A percentile compares a stretch with the other conserved stretches of the same genome.
phyloP scores from a whole-genome alignment of 2,888 invertebrate genomes.

The Pycnomerus fuliginosus region DNA sequence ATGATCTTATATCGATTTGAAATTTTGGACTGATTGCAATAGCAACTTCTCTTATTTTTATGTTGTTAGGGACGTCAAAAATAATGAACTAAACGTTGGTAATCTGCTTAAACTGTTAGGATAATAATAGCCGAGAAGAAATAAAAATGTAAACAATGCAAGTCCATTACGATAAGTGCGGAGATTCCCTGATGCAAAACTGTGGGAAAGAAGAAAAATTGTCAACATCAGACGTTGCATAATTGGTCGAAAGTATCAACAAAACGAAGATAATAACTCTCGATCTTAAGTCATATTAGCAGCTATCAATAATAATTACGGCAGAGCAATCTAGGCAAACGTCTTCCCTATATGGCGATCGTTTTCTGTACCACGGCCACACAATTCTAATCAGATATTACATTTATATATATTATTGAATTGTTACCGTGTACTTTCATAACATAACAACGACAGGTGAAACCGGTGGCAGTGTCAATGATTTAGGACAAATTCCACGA shows the following conservation, averaged over 20 bases:
- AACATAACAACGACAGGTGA: conserved; percentile 34
- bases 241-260: conserved; percentile 17
- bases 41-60: no score
- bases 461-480: conserved; percentile 23
- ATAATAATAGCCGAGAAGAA: no score
- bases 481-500: conserved; percentile 33
- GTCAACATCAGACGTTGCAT: conserved; percentile 6
- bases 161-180: no score
- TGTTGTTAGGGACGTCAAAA: no score
- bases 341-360: conserved; percentile 47
- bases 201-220: no score
- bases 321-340: conserved; percentile 47
- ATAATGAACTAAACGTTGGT: no score
- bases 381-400: conserved; percentile 31
- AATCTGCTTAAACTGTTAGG: no score
- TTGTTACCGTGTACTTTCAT: conserved; percentile 37
- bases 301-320: conserved; percentile 32
- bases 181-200: no score
- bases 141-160: no score
- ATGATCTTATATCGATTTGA: no score
- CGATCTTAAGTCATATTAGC: conserved; percentile 27
- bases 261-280: conserved; percentile 25
- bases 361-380: conserved; percentile 48
- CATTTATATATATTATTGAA: conserved; percentile 35
- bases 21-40: no score